A percentile compares a stretch with the other conserved stretches of the same genome.
Conservation (phyloP, 2,888 invertebrate genomes). For the Pseudococcus jackbeardsleyi region DNA sequence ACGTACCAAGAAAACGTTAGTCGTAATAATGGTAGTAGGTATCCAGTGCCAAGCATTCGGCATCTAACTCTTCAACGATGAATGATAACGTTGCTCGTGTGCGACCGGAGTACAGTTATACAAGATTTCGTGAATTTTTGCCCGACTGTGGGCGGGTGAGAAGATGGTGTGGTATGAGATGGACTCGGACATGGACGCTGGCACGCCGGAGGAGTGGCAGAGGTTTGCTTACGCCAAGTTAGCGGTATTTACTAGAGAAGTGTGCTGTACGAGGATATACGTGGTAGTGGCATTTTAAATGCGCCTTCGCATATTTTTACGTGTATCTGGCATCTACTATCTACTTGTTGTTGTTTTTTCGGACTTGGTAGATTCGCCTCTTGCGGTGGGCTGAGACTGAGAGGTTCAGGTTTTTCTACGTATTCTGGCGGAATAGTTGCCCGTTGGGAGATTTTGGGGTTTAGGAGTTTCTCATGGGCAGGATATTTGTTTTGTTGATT, state of each 20-base stretch:
- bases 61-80: constrained; percentile 29
- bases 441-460: background rate
- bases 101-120: constrained; percentile 30
- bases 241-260: constrained; percentile 9
- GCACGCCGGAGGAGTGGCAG: background rate
- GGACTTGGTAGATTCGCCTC: background rate
- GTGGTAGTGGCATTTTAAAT: background rate
- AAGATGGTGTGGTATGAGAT: background rate
- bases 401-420: background rate
- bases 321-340: background rate
- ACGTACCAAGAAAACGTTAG: constrained; percentile 22
- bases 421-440: background rate
- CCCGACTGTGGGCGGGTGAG: constrained; percentile 5
- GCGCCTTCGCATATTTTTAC: background rate
- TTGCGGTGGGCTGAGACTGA: background rate
- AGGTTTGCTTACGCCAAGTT: constrained; percentile 9
- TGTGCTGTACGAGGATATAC: background rate
- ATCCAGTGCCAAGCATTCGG: constrained; percentile 64
- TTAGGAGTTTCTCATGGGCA: background rate
- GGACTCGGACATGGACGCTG: background rate
- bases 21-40: constrained; percentile 64
- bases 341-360: background rate
- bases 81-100: constrained; percentile 40
- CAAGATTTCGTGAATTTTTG: constrained; percentile 33
- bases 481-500: too few relatives aligned